Evolutionary conservation across 2,113 vertebrate species (phyloP), one percentile per base, ranked within the genome.

Genomic region (Crotophaga sulcirostris): DNA sequence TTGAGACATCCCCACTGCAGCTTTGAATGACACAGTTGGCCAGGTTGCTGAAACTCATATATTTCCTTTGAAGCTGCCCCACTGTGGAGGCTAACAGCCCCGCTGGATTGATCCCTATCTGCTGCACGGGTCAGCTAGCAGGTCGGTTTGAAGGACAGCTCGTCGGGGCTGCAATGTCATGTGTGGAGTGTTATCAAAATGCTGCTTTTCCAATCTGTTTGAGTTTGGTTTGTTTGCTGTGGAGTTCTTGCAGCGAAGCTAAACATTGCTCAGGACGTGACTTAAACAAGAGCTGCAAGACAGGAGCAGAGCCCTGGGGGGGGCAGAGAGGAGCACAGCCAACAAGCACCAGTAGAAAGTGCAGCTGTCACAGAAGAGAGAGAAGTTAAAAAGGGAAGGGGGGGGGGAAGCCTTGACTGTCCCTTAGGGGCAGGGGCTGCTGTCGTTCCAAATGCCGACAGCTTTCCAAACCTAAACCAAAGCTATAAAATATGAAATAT

Each of bases 401-500:
- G 19, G 7, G 24, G 3, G 47, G 85, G 88, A 85, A 79, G 15
- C 14, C 82, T 74, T 87, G 86, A 88, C 96, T 97, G 85, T 96
- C 94, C 97, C 96, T 96, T 70, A 91, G 97, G 97, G 89, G 88
- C 84, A 95, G 81, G 90, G 96, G 87, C 97, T 97, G 97, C 96
- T 97, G 96, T 96, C 72, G 69, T 90, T 89, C 97, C 97, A 97
- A 97, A 97, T 97, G 96, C 96, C 64, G 59, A 87, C 94, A 97
- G 96, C 96, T 97, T 97, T 96, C 94, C 96, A 85, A 96, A 97
- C 79, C 96, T 70, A 95, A 96, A 94, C 94, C 93, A 80, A 96
- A 93, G 96, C 96, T 95, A 96, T 97, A 97, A 97, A 97, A 93
- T 97, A 96, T 96, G 97, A 97, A 97, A 97, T 96, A 95, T 96